Base-by-base conservation (phyloP, 2,888 invertebrate genomes). In the Meloe dianella region DNA sequence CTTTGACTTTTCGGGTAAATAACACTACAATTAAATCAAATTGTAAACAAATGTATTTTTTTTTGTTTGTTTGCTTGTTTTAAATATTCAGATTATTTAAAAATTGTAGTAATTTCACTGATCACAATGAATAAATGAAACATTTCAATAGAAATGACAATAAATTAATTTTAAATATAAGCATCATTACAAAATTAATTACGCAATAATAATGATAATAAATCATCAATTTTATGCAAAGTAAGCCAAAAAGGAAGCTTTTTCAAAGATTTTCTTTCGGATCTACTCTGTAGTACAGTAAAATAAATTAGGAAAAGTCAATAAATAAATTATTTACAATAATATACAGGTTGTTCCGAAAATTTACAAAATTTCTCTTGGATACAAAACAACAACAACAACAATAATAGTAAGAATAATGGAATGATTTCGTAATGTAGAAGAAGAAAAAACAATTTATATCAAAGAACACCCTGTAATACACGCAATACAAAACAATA, bases 391-490 rank as follows among this genome's bases (percentile, higher is more conserved):
- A 22, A 14, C 12, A 30, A n/a, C 8, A 27, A 29, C 14, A 56
- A 22, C 14, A 56, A n/a, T 24, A 20, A 27, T 57, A 29, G 4
- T 17, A 57, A 22, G 6, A 58, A 14, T 32, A 59, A 32, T 59
- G 38, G 35, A 38, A 27, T 38, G 59, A 35, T 35, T 35, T 30
- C 38, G 17, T 22, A 8, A 58, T 58, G n/a, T 32, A n/a, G 14
- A 6, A 58, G 17, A 29, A n/a, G n/a, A n/a, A n/a, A n/a, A 27
- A 58, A 30, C 6, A 29, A 58, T 20, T 17, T 32, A n/a, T 51
- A 51, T 22, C 22, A 51, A 12, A 67, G 64, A 64, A 67, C 67
- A 67, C 67, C 67, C 67, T 67, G 67, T 67, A 66, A 47, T 47
- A 9, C 17, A 47, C 20, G 9, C 17, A 20, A 47, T 22, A 12